phyloP scores from a whole-genome alignment of 2,113 vertebrate genomes.

The Petrocephalus microphthalmus region DNA sequence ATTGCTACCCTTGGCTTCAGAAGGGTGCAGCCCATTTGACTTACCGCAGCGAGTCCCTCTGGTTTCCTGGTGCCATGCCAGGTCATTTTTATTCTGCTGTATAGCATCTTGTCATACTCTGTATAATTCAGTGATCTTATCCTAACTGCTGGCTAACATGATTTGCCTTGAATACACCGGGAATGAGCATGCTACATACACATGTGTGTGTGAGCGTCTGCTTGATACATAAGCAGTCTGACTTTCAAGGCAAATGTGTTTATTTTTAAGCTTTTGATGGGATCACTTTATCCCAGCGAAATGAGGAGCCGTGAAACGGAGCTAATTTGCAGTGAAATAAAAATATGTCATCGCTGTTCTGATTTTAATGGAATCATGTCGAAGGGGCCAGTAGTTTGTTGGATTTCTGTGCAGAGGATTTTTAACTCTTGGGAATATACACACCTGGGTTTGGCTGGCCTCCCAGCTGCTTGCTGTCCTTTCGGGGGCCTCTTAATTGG shows the following conservation, averaged over 20 bases:
- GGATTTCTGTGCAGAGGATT: not conserved
- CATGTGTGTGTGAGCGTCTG: not conserved
- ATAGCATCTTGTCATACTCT: not conserved
- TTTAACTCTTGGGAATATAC: not conserved
- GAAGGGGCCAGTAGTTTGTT: not conserved
- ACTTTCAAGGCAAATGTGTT: not conserved
- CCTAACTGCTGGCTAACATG: not conserved
- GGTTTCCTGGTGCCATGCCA: not conserved
- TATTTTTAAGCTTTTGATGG: not conserved
- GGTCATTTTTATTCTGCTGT: not conserved
- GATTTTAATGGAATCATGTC: not conserved
- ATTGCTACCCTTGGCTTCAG: not conserved
- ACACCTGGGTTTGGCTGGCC: not conserved
- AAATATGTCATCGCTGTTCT: not conserved
- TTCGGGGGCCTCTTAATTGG: not conserved
- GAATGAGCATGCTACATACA: not conserved
- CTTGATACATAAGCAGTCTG: not conserved
- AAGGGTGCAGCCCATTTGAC: not conserved
- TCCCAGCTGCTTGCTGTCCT: not conserved
- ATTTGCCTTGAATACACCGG: not conserved
- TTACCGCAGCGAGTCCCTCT: not conserved
- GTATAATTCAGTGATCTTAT: not conserved
- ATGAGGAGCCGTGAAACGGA: not conserved
- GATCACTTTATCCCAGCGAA: not conserved
- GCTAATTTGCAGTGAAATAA: not conserved